Base-by-base conservation (phyloP, 2,888 invertebrate species). In the Sesia apiformis region DNA sequence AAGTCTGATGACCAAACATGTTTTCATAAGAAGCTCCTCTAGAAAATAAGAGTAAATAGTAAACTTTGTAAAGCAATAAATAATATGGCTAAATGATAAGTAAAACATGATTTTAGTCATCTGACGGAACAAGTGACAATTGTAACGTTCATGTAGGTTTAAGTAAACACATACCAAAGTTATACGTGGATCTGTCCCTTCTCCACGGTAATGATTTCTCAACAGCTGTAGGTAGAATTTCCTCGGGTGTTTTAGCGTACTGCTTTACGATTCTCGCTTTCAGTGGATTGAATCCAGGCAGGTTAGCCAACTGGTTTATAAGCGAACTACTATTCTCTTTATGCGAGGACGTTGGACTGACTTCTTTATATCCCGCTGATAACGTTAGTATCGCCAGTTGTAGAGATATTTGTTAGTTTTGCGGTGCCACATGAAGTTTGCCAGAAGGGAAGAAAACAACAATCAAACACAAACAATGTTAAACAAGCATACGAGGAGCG, bases 161-260 rank as follows among this genome's bases (percentile, higher is more conserved):
- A 7, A 50, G 39, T 73, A 76, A 80, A 80, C 76, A 90, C 92
- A 91, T 93, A 94, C 94, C 94, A 88, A 92, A 91, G 84, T 92
- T 92, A 81, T 92, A 92, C 85, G 91, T 92, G 88, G 92, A 92
- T 84, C 91, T 91, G 86, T 94, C 94, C 80, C 93, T 91, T 83
- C 95, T 93, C 96, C 96, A 96, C 75, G 96, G 96, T 81, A 96
- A 92, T 68, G 93, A 93, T 82, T 93, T 92, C 90, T 96, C 96
- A 78, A 94, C 93, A 72, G 93, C 93, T 69, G 95, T 94, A 69
- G 94, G 93, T 70, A 92, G 91, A 73, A 92, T 90, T 64, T 92
- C 92, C 77, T 91, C 91, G 54, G 90, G 89, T 64, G 90, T 90
- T 82, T 90, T 90, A 80, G 92, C 91, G 84, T 93, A 93, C 78